Base-by-base conservation (phyloP, 92 coral and sea anemone genomes). In the Epizoanthus illoricatus region DNA sequence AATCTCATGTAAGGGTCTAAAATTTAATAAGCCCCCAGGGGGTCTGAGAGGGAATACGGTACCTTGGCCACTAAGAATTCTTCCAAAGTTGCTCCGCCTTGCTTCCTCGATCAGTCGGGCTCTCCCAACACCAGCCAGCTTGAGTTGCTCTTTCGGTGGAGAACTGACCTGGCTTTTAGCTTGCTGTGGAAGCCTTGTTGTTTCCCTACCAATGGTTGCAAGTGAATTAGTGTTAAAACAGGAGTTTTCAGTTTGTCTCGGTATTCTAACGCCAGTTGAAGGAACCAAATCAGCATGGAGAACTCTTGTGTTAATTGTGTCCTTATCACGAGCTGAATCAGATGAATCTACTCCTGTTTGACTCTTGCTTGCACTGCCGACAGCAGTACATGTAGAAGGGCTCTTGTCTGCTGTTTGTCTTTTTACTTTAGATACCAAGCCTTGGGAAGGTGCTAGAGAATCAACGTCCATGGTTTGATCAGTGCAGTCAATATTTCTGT, bases 81-180 rank as follows among this genome's bases (percentile, higher is more conserved):
- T 90, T 40, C 98, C 98, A 88, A 92, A 94, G 74, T 94, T 92
- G 47, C 86, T 92, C 76, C 84, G 85, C 62, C 89, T 79, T 5
- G 95, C 97, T 74, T 92, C 94, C 39, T 90, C 94, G 1, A 72
- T 82, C 69, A 92, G 85, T 75, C 85, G 90, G 68, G 97, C 98
- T 67, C 98, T 75, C 6, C 98, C 98, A 13, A 79, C 88, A 17
- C 96, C 98, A 43, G 87, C 72, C 10, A 85, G 63, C 19, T 71
- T 74, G 24, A 74, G 81, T 13, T 42, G 70, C 9, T 47, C 69
- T 72, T 12, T 68, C 4, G 78, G 75, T 1, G 71, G 60, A 83
- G 79, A 72, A 20, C 19, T 57, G 24, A 68, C 72, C 15, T 24
- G 43, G 8, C 15, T 21, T 0, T 41, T 57, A 17, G 60, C 49